Evolutionary conservation across 2,888 invertebrate species (phyloP), one percentile per base, ranked within the genome.

Genomic region (Autographa gamma): DNA sequence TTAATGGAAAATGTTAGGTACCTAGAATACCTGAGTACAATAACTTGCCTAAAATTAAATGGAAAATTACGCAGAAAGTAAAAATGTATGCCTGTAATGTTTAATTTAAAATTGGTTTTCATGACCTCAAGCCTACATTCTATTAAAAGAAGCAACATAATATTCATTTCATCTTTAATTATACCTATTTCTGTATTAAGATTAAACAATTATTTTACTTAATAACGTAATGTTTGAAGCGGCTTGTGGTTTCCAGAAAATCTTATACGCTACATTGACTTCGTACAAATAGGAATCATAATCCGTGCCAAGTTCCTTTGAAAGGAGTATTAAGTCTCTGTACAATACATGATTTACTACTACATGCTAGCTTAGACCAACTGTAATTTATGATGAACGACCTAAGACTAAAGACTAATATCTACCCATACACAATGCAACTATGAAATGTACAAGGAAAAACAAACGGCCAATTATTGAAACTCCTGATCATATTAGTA

Each of bases 291-390:
- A n/a, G 8, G 48, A 48, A 48, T 8, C 48, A 0, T n/a, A n/a
- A 43, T 14, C 43, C 43, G 1, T 43, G 43, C 43, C 43, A 43
- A 48, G n/a, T 48, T 48, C n/a, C 48, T 48, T 48, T 48, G 48
- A 48, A 48, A n/a, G n/a, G n/a, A n/a, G 48, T 48, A 48, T n/a
- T 48, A 48, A 7, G 48, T 48, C 48, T 48, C 48, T n/a, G 48
- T n/a, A 48, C 48, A n/a, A 48, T n/a, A 48, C 48, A 48, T 48
- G n/a, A n/a, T 48, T 48, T 48, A 48, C 7, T 16, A 0, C 16
- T n/a, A 48, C 7, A 48, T 48, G n/a, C 14, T 43, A 48, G n/a
- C 16, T n/a, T 48, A 48, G n/a, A 16, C 38, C 11, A 11, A 38
- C 38, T 1, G 48, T 48, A n/a, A n/a, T 48, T 48, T 8, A 48